These are phyloP conservation scores for Melieria crassipennis DNA, from an alignment of 2,888 invertebrate species.

Conservation along the genomic window DNA sequence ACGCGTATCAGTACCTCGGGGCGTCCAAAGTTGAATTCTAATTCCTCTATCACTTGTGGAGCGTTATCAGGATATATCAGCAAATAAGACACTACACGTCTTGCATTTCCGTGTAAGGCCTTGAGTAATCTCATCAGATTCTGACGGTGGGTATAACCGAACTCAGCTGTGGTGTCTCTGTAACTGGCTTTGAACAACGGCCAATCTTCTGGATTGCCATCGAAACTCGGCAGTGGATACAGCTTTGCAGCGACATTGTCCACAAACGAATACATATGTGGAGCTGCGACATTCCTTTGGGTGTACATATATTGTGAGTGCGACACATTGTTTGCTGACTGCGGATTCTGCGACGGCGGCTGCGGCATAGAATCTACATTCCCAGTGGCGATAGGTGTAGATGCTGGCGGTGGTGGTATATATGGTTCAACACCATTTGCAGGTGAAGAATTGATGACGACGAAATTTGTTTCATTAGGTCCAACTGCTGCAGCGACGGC, in stretches of 20 bases:
- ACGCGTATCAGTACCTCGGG: conserved; percentile 27
- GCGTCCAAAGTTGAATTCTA: conserved; percentile 34
- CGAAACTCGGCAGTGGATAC: conserved; percentile 7
- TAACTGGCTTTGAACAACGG: conserved; percentile 1
- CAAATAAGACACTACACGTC: conserved; percentile 11
- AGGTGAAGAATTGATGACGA: no score
- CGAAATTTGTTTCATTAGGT: no score
- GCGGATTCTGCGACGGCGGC: no score
- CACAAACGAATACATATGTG: not conserved
- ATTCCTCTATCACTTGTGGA: conserved; percentile 25
- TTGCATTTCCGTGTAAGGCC: conserved; percentile 8
- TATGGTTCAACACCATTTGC: no score
- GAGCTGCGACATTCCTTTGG: no score
- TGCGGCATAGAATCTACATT: no score
- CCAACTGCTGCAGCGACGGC: no score
- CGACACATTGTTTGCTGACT: no score
- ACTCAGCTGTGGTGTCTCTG: conserved; percentile 2
- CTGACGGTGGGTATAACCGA: not conserved
- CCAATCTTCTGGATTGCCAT: conserved; percentile 11
- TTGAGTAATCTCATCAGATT: not conserved
- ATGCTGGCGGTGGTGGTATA: no score
- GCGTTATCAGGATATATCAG: conserved; percentile 20
- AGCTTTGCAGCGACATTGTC: conserved; percentile 13
- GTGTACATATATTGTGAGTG: no score
- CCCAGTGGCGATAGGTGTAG: no score